Conservation (phyloP, 2,797 vertebrate genomes). For the Discoglossus pictus region DNA sequence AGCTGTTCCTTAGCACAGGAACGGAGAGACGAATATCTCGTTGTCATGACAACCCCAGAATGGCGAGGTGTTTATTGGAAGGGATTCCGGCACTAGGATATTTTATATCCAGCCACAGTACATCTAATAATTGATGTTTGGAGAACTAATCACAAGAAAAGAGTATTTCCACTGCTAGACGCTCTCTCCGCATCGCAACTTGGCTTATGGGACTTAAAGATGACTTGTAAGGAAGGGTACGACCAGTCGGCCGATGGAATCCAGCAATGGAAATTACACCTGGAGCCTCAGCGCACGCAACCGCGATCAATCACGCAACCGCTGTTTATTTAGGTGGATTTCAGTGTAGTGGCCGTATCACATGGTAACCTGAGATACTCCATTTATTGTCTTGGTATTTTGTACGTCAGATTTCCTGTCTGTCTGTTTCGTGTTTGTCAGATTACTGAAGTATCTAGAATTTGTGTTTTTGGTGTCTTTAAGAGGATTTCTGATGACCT, state of each 20-base stretch:
- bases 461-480: background rate
- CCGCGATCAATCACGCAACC: conserved; percentile 56
- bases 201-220: conserved; percentile 22
- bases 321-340: conserved; percentile 60
- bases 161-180: conserved; percentile 32
- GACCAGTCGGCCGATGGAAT: background rate
- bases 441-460: conserved; percentile 1
- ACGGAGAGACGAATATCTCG: conserved; percentile 52
- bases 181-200: conserved; percentile 26
- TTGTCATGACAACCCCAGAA: conserved; percentile 80
- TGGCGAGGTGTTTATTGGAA: conserved; percentile 63
- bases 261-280: conserved; percentile 54
- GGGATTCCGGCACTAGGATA: conserved; percentile 53
- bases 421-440: conserved; percentile 12
- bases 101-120: conserved; percentile 24
- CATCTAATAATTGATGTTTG: conserved; percentile 33
- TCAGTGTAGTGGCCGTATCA: conserved; percentile 55
- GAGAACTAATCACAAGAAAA: conserved; percentile 47
- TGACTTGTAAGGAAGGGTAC: conserved; percentile 48
- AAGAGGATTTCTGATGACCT: background rate
- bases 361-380: conserved; percentile 56
- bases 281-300: conserved; percentile 35
- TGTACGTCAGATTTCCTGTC: conserved; percentile 6
- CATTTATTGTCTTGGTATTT: conserved; percentile 27
- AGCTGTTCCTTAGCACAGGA: conserved; percentile 44